Evolutionary conservation across 2,888 invertebrate genomes (phyloP).

Genomic region (Pasiphila rectangulata): DNA sequence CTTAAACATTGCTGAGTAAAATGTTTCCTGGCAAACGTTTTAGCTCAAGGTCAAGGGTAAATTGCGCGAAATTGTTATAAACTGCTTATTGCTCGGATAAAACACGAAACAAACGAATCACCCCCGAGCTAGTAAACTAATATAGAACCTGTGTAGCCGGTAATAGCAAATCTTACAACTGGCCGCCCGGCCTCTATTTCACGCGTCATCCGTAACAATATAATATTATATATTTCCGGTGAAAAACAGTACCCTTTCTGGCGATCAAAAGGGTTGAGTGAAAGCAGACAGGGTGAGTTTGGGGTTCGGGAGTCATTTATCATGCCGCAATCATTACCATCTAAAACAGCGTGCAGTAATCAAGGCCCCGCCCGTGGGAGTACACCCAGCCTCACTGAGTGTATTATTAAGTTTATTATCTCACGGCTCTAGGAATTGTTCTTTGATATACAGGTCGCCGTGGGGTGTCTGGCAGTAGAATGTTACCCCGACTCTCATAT

Average conservation of each 20-base stretch:
- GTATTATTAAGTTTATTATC: too few species aligned
- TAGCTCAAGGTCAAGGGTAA: conserved; percentile 1
- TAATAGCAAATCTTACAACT: too few species aligned
- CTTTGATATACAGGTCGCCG: too few species aligned
- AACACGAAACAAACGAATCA: conserved; percentile 16
- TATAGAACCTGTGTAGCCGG: too few species aligned
- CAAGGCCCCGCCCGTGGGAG: conserved; percentile 6
- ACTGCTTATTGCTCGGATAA: not conserved
- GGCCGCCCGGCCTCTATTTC: conserved; percentile 10
- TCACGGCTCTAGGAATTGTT: too few species aligned
- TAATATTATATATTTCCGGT: conserved; percentile 30
- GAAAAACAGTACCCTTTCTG: conserved; percentile 30
- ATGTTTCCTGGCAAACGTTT: conserved; percentile 8
- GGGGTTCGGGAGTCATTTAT: conserved; percentile 47
- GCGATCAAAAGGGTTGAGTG: conserved; percentile 32
- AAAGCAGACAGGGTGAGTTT: conserved; percentile 56
- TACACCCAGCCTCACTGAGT: conserved; percentile 18
- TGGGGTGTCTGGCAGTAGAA: too few species aligned
- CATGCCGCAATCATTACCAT: conserved; percentile 50
- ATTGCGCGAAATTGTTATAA: conserved; percentile 3
- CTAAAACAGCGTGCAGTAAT: conserved; percentile 32
- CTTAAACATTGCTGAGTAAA: not conserved
- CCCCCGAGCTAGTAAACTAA: too few species aligned
- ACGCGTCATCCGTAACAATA: conserved; percentile 21
- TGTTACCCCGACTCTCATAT: too few species aligned